A percentile compares a stretch with the other conserved stretches of the same genome.
Evolutionary conservation across 2,113 vertebrate genomes (phyloP).

Genomic region (Paralichthys olivaceus): DNA sequence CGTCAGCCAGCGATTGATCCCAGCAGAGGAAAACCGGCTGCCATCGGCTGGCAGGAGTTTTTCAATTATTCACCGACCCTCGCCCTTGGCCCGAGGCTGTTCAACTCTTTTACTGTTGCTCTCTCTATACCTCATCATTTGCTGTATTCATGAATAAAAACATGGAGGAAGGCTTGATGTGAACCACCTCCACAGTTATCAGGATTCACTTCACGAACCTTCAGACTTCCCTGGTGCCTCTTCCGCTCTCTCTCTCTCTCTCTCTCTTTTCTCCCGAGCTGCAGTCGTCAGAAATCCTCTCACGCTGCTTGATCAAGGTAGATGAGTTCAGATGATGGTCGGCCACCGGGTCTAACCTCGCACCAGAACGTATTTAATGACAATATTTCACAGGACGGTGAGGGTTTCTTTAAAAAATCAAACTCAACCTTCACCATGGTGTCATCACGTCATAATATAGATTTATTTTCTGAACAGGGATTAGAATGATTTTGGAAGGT

Average conservation of each 20-base stretch:
- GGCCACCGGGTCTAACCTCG: background rate
- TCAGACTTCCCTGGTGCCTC: background rate
- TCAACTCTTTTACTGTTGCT: conserved; percentile 34
- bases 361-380: background rate
- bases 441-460: background rate
- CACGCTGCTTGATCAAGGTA: conserved; percentile 12
- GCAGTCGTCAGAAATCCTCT: background rate
- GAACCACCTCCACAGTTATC: conserved; percentile 23
- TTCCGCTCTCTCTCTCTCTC: no score
- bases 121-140: conserved; percentile 30
- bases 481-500: no score
- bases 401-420: background rate
- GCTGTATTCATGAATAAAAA: conserved; percentile 62
- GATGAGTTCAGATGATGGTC: background rate
- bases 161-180: background rate
- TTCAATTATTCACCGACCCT: conserved; percentile 63
- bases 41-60: conserved; percentile 33
- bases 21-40: conserved; percentile 21
- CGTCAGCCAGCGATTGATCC: conserved; percentile 47
- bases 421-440: background rate
- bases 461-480: background rate
- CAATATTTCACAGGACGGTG: background rate
- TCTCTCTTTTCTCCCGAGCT: background rate
- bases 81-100: conserved; percentile 47
- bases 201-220: conserved; percentile 36